Percentiles rank a stretch among this genome's conserved stretches.
phyloP scores from a whole-genome alignment of 2,888 invertebrate species.

The Agrochola macilenta region DNA sequence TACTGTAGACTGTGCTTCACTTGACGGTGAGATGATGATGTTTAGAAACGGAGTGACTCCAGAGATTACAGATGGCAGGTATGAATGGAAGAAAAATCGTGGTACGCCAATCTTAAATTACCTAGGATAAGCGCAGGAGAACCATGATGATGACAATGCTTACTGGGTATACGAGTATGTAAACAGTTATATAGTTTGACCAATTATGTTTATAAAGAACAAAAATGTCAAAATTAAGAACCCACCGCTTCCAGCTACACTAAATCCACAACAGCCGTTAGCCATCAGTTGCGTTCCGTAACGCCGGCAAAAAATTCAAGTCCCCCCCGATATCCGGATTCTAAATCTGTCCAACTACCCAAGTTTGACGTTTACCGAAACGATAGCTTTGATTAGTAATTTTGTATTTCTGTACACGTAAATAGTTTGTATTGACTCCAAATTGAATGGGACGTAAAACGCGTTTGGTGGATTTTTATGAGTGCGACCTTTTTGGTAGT shows the following conservation, averaged over 20 bases:
- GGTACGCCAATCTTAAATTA: too few relatives aligned
- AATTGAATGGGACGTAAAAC: conserved; percentile 63
- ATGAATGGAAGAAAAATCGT: too few relatives aligned
- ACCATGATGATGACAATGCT: not conserved
- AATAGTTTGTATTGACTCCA: conserved; percentile 58
- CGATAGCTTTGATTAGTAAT: conserved; percentile 79
- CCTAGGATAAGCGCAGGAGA: not conserved
- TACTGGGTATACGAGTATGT: not conserved
- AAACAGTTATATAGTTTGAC: not conserved
- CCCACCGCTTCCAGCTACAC: conserved; percentile 59
- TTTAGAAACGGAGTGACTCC: too few relatives aligned
- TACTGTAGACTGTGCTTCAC: not conserved
- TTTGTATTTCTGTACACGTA: conserved; percentile 69
- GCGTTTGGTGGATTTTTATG: conserved; percentile 57
- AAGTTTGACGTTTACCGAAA: conserved; percentile 78
- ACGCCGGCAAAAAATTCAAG: conserved; percentile 79
- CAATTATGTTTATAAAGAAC: too few relatives aligned
- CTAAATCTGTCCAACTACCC: conserved; percentile 82
- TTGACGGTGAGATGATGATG: not conserved
- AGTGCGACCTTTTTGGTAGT: conserved; percentile 45
- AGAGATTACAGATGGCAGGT: too few relatives aligned
- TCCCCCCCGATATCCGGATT: conserved; percentile 85
- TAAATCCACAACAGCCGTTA: conserved; percentile 60
- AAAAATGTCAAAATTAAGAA: too few relatives aligned
- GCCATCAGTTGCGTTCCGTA: conserved; percentile 75